A percentile compares a stretch with the other conserved stretches of the same genome.
These are phyloP conservation scores for Callitettix versicolor DNA, from an alignment of 1,140 invertebrate species.

Conservation along the genomic window DNA sequence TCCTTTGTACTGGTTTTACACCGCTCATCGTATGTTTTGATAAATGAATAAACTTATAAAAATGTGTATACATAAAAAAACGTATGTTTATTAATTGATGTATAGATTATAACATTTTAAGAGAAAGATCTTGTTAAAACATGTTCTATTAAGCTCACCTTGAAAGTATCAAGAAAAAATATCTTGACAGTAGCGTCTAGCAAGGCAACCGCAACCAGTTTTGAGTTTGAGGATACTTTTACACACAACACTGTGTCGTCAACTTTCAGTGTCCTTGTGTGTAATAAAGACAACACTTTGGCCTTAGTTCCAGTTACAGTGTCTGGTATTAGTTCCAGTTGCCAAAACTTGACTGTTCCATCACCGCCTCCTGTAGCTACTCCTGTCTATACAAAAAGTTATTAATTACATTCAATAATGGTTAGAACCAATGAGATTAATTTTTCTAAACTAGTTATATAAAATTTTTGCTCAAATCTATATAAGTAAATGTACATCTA, in stretches of 20 bases:
- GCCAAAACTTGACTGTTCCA: conserved; percentile 88
- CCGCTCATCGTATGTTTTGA: no score
- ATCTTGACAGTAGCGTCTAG: conserved; percentile 92
- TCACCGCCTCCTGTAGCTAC: conserved; percentile 80
- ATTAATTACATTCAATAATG: no score
- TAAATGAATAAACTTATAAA: no score
- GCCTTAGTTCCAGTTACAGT: conserved; percentile 41
- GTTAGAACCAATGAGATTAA: no score
- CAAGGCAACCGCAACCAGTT: conserved; percentile 80
- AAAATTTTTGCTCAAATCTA: no score
- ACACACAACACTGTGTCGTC: conserved; percentile 79
- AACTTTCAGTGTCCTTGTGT: conserved; percentile 70
- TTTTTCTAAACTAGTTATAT: no score
- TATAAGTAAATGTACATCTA: no score
- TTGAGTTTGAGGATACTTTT: conserved; percentile 71
- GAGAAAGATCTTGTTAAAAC: no score
- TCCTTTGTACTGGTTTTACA: no score
- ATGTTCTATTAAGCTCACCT: conserved; percentile 47
- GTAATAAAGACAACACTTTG: conserved; percentile 67
- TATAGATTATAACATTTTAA: no score
- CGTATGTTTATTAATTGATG: no score
- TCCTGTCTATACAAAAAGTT: conserved; percentile 46
- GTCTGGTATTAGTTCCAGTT: conserved; percentile 74
- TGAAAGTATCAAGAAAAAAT: conserved; percentile 88
- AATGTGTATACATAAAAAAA: no score